A percentile compares a stretch with the other conserved stretches of the same genome.
These are phyloP conservation scores for Julus scandinavius DNA, from an alignment of 2,888 invertebrate genomes.

Conservation along the genomic window DNA sequence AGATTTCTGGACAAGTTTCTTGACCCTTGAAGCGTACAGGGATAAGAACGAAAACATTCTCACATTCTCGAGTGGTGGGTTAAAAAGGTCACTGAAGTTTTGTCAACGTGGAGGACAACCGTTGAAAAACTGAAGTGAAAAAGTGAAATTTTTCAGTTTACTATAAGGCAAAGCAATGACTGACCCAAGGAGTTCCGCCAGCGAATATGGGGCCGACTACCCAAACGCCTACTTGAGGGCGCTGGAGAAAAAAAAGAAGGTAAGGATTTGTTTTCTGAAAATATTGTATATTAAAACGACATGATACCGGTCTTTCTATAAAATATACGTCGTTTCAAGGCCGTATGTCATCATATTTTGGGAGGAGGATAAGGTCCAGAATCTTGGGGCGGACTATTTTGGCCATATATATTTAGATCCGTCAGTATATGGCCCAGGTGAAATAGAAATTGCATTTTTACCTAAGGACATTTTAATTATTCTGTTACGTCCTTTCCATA, in stretches of 20 bases:
- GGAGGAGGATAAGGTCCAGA: no score
- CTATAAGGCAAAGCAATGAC: not conserved
- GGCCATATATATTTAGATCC: no score
- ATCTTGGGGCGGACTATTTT: no score
- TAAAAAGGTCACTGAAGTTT: not conserved
- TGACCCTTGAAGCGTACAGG: not conserved
- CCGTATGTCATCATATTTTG: no score
- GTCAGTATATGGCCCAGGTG: no score
- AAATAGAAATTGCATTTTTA: no score
- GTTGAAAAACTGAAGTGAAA: not conserved
- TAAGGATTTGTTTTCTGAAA: not conserved
- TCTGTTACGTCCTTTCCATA: no score
- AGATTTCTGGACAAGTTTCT: not conserved
- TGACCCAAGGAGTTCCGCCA: not conserved
- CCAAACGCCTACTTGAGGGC: slow-evolving; percentile 45
- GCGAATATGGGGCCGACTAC: slow-evolving; percentile 42
- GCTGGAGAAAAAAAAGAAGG: slow-evolving; percentile 53
- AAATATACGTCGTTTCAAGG: no score
- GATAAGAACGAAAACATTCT: not conserved
- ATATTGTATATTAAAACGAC: no score
- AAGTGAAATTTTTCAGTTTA: no score
- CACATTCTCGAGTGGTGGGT: not conserved
- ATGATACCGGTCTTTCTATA: no score
- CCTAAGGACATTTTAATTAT: no score
- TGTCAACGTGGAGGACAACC: not conserved